Evolutionary conservation across 2,113 vertebrate species (phyloP), one percentile per base, ranked within the genome.

Genomic region (Trichechus manatus): DNA sequence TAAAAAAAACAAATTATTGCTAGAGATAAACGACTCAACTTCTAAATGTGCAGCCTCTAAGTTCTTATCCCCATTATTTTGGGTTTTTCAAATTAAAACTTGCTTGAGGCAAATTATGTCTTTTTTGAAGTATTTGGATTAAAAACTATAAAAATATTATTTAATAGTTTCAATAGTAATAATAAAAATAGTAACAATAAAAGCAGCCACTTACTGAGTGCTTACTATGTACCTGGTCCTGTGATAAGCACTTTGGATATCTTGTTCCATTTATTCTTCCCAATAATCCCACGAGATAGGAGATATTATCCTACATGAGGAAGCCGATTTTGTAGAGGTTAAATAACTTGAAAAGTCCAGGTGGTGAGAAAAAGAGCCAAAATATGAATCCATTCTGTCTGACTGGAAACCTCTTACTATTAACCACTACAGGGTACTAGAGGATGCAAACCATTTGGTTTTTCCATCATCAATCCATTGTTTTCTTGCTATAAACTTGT

Each of bases 51-150:
- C 14, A 83, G 3, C 10, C 4, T 88, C 36, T 13, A 92, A 27
- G 10, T 50, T 87, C 36, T 84, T 50, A 95, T 44, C n/a, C 39
- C 29, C 19, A 20, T 33, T 53, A 42, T 56, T 68, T 77, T 23
- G 68, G 50, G 11, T 56, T 93, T 82, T 39, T 74, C 29, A 83
- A 68, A 82, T 86, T 88, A 88, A 87, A 97, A 74, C 53, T 83
- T 79, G 17, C 29, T 89, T 47, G 20, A 77, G 14, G 25, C 61
- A 82, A 50, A 59, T 50, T 72, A 33, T 61, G 19, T 78, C 36
- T 9, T 14, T 78, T 77, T 86, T 78, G 20, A 84, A 79, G 13
- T 14, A 23, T 56, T 44, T 44, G 6, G 9, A 25, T 86, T 91
- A 64, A 53, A 87, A 87, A 64, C 50, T 56, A 19, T 61, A 64